phyloP scores from a whole-genome alignment of 2,113 vertebrate species.

The Phyllopteryx taeniolatus region DNA sequence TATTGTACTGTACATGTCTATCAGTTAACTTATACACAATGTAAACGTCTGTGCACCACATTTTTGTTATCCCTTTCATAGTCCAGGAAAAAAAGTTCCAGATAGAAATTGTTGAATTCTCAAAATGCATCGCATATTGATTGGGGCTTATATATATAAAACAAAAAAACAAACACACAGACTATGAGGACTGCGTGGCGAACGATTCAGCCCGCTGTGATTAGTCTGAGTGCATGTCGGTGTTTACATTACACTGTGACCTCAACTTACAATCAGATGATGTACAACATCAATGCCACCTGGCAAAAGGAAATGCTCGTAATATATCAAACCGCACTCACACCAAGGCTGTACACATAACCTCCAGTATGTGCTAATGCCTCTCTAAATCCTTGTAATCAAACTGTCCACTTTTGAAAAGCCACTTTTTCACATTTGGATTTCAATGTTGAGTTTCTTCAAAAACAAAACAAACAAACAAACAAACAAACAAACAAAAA shows the following conservation, averaged over 20 bases:
- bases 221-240: neutral
- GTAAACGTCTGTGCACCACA: neutral
- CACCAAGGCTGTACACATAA: conserved; percentile 13
- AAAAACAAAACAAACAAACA: neutral
- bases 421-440: neutral
- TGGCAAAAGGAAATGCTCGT: neutral
- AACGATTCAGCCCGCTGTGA: neutral
- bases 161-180: neutral
- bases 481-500: too few species aligned
- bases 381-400: conserved; percentile 23
- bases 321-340: conserved; percentile 9
- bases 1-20: too few species aligned
- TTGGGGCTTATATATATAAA: neutral
- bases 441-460: neutral
- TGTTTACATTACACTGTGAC: conserved; percentile 11
- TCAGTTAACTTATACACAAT: neutral
- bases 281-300: conserved; percentile 18
- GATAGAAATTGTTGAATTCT: neutral
- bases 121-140: neutral
- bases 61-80: neutral
- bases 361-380: conserved; percentile 4
- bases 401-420: conserved; percentile 10
- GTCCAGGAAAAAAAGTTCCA: neutral
- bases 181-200: neutral
- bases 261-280: conserved; percentile 35